phyloP scores from a whole-genome alignment of 2,888 invertebrate species.

The Ectemnius lituratus region DNA sequence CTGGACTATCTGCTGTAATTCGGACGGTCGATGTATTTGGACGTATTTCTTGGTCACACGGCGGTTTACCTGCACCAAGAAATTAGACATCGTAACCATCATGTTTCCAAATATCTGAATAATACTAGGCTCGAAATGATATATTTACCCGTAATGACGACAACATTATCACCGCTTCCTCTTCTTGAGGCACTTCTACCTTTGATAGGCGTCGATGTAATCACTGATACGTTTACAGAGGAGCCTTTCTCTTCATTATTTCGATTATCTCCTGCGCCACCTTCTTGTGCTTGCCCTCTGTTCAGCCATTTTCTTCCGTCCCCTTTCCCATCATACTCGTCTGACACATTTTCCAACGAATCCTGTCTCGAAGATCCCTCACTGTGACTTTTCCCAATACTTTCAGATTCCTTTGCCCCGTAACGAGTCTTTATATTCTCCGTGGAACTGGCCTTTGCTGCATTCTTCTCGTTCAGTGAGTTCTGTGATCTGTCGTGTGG shows the following conservation, averaged over 20 bases:
- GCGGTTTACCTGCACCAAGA: slow-evolving; percentile 61
- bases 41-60: slow-evolving; percentile 70
- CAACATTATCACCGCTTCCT: slow-evolving; percentile 71
- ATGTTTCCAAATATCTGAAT: not conserved
- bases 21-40: slow-evolving; percentile 79
- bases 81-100: too few species aligned
- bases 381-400: slow-evolving; percentile 67
- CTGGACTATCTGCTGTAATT: slow-evolving; percentile 80
- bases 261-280: slow-evolving; percentile 58
- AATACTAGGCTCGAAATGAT: not conserved
- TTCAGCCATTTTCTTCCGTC: slow-evolving; percentile 46
- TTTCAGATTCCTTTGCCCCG: slow-evolving; percentile 55
- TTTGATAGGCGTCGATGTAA: slow-evolving; percentile 74
- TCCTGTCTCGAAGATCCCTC: slow-evolving; percentile 71
- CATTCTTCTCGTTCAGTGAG: slow-evolving; percentile 54
- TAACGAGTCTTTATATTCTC: slow-evolving; percentile 68
- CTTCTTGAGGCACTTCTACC: slow-evolving; percentile 67
- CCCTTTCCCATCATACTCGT: slow-evolving; percentile 57
- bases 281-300: slow-evolving; percentile 45
- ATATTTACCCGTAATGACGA: slow-evolving; percentile 73
- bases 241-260: slow-evolving; percentile 63
- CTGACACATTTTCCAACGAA: slow-evolving; percentile 70
- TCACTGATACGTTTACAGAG: slow-evolving; percentile 73
- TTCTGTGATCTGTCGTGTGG: slow-evolving; percentile 38
- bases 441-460: slow-evolving; percentile 68